A percentile compares a stretch with the other conserved stretches of the same genome.
These are phyloP conservation scores for Formica aserva DNA, from an alignment of 2,888 invertebrate species.

Conservation along the genomic window DNA sequence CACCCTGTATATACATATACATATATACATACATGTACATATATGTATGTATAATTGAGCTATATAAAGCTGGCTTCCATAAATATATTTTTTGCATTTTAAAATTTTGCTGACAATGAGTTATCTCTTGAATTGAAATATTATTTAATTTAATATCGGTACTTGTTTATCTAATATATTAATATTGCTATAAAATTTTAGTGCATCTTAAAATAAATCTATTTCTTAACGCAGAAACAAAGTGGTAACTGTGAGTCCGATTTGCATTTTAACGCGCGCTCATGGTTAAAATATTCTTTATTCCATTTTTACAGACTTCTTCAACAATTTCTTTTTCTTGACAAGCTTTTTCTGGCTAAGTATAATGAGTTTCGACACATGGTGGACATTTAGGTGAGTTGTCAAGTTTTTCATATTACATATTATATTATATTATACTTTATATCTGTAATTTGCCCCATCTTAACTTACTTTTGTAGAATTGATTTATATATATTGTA, in stretches of 20 bases:
- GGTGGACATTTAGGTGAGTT: constrained; percentile 92
- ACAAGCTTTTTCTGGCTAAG: constrained; percentile 95
- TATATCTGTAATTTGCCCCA: neutral
- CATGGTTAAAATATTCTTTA: neutral
- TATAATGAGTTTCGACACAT: constrained; percentile 94
- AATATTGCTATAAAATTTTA: neutral
- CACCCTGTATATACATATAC: no score
- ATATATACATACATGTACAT: no score
- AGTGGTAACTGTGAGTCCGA: no score
- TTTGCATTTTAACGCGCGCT: neutral
- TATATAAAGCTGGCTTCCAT: no score
- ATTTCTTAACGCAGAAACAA: no score
- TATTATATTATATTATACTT: neutral
- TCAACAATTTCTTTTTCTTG: constrained; percentile 91
- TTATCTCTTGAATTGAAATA: neutral
- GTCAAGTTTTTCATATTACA: neutral
- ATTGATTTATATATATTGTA: no score
- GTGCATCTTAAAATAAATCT: no score
- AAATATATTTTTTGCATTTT: neutral
- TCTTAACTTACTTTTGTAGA: neutral
- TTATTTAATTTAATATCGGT: neutral
- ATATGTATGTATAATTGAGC: no score
- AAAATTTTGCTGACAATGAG: neutral
- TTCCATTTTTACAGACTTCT: constrained; percentile 88
- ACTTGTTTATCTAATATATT: neutral